These are phyloP conservation scores for Hylomyscus alleni DNA, from an alignment of 2,797 vertebrate species.

Conservation along the genomic window DNA sequence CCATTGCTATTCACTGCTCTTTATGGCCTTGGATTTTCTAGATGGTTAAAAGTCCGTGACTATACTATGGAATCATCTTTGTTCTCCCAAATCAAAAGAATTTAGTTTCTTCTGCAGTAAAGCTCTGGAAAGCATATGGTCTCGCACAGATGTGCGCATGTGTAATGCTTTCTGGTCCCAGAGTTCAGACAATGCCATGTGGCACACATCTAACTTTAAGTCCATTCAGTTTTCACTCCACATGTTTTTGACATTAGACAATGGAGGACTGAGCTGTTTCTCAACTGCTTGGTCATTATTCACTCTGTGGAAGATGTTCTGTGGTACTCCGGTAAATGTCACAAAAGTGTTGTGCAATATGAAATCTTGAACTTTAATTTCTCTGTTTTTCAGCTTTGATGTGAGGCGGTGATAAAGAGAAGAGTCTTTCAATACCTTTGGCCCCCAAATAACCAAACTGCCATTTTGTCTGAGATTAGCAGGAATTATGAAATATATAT, in stretches of 20 bases:
- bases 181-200: conserved; percentile 32
- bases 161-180: conserved; percentile 17
- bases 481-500: not conserved
- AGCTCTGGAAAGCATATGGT: conserved; percentile 76
- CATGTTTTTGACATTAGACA: conserved; percentile 30
- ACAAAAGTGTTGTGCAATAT: not conserved
- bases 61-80: not conserved
- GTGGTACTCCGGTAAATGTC: not conserved
- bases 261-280: not conserved
- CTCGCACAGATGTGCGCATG: conserved; percentile 64
- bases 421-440: not conserved
- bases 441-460: not conserved
- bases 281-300: not conserved
- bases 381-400: not conserved
- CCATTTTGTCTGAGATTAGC: not conserved
- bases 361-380: not conserved
- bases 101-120: conserved; percentile 48
- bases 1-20: not conserved
- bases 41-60: not conserved
- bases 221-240: conserved; percentile 14
- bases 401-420: not conserved
- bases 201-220: not conserved
- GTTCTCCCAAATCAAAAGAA: conserved; percentile 46
- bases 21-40: conserved; percentile 20
- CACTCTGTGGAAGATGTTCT: not conserved